A percentile compares a stretch with the other conserved stretches of the same genome.
Evolutionary conservation across 2,113 vertebrate species (phyloP).

Genomic region (Oncorhynchus gorbuscha): DNA sequence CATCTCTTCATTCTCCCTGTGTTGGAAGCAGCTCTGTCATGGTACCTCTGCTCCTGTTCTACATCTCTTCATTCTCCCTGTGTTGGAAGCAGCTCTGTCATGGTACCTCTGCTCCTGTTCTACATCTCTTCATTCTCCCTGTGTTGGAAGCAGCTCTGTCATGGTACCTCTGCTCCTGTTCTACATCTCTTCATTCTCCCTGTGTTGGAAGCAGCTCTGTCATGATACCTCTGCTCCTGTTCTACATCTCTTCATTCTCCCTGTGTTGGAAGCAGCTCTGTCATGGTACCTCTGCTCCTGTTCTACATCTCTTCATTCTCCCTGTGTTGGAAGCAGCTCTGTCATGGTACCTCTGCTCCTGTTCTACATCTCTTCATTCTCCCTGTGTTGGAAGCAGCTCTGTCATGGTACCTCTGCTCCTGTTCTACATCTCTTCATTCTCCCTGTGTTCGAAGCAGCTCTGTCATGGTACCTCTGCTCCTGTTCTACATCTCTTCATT

Average conservation of each 20-base stretch:
- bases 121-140: too few species aligned
- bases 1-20: too few species aligned
- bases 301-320: too few species aligned
- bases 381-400: too few species aligned
- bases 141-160: background rate
- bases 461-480: background rate
- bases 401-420: background rate
- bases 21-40: background rate
- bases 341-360: background rate
- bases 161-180: background rate
- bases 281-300: background rate
- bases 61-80: too few species aligned
- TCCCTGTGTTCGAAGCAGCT: too few species aligned
- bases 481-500: too few species aligned
- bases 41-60: background rate
- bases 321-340: background rate
- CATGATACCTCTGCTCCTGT: background rate
- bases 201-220: background rate
- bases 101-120: background rate
- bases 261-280: background rate
- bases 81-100: background rate
- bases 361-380: too few species aligned
- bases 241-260: too few species aligned
- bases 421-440: too few species aligned
- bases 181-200: too few species aligned